These are phyloP conservation scores for Cheilosia soror DNA, from an alignment of 2,888 invertebrate genomes.

Conservation along the genomic window DNA sequence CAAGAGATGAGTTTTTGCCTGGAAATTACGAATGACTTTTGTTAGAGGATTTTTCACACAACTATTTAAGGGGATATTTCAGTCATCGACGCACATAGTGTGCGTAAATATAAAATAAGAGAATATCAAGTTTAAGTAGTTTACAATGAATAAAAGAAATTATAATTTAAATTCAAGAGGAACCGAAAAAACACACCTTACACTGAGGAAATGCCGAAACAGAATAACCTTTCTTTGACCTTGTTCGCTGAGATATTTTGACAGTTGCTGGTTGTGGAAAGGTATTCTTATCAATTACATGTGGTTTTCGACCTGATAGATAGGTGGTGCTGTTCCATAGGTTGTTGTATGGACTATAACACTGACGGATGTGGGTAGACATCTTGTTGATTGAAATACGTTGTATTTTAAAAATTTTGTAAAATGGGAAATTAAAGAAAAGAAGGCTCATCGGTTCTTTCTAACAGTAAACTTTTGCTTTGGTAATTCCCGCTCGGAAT, in stretches of 20 bases:
- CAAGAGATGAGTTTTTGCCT: conserved; percentile 58
- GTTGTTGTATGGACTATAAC: conserved; percentile 26
- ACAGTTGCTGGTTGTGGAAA: conserved; percentile 38
- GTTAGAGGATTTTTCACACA: not conserved
- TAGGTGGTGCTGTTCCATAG: conserved; percentile 10
- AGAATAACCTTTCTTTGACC: conserved; percentile 75
- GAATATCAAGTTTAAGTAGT: not conserved
- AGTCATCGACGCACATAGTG: conserved; percentile 3
- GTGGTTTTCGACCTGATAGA: not conserved
- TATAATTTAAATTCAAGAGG: conserved; percentile 36
- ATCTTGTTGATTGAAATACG: not conserved
- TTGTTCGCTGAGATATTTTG: conserved; percentile 53
- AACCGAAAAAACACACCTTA: conserved; percentile 60
- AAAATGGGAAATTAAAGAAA: not conserved
- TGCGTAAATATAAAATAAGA: not conserved
- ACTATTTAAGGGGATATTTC: not conserved
- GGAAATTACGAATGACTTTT: conserved; percentile 8
- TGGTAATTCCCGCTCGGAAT: too few species aligned
- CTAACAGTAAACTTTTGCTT: too few species aligned
- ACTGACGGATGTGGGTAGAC: conserved; percentile 7
- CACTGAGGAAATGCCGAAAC: conserved; percentile 64
- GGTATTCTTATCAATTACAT: conserved; percentile 28
- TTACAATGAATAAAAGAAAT: conserved; percentile 17
- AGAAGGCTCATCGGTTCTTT: too few species aligned
- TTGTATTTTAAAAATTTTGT: conserved; percentile 16